Conservation (phyloP, 2,888 invertebrate genomes). For the Melanophora roralis region DNA sequence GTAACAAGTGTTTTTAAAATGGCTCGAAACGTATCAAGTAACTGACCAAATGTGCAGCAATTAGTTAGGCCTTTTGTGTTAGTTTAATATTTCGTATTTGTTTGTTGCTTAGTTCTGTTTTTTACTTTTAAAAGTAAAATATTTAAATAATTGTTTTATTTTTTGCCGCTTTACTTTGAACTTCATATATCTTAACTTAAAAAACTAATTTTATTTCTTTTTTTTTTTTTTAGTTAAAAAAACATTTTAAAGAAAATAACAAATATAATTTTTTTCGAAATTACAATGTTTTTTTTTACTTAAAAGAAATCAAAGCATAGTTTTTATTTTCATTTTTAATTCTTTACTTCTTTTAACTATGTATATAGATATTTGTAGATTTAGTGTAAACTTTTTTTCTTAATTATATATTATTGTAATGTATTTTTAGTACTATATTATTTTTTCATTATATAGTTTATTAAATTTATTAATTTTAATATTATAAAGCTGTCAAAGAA, state of each 20-base stretch:
- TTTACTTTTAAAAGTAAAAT: too few relatives aligned
- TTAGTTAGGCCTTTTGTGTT: too few relatives aligned
- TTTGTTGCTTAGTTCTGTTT: too few relatives aligned
- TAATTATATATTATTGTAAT: slow-evolving; percentile 41
- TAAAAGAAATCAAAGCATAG: slow-evolving; percentile 15
- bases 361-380: slow-evolving; percentile 12
- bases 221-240: background rate
- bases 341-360: background rate
- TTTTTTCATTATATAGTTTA: slow-evolving; percentile 20
- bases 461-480: slow-evolving; percentile 12
- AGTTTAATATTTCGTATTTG: too few relatives aligned
- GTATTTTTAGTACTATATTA: slow-evolving; percentile 28
- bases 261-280: slow-evolving; percentile 35
- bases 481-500: slow-evolving; percentile 12
- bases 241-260: background rate
- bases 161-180: too few relatives aligned
- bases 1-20: too few relatives aligned
- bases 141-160: too few relatives aligned
- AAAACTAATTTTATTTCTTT: too few relatives aligned
- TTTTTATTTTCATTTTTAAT: slow-evolving; percentile 30
- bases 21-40: too few relatives aligned
- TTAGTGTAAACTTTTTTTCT: slow-evolving; percentile 37
- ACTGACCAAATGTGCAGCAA: too few relatives aligned
- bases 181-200: too few relatives aligned
- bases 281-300: slow-evolving; percentile 38